Base-by-base conservation (phyloP, 2,888 invertebrate species). In the Spodoptera picta region DNA sequence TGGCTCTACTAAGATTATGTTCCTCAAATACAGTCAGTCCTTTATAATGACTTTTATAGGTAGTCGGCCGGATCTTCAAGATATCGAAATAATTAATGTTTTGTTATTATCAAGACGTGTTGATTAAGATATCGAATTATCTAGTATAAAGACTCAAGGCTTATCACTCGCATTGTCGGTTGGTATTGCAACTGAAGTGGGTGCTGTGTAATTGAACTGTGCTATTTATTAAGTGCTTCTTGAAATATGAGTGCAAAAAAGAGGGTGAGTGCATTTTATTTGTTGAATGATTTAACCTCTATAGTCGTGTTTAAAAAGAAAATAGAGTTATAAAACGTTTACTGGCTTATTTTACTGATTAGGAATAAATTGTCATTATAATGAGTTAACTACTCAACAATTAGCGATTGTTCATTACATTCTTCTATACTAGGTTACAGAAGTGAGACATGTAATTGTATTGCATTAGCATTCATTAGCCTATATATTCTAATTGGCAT, bases 91-190 rank as follows among this genome's bases (percentile, higher is more conserved):
- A 79, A 79, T 79, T 69, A 64, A 49, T 74, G 55, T 64, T 36
- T 36, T 61, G 65, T 63, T 61, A 65, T 81, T 86, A 85, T 84
- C 86, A 82, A 75, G 77, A 75, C 69, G 68, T 75, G 75, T 82
- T 80, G 90, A 91, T 90, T 91, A 89, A 69, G 83, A 84, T 84
- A 87, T 81, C 65, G 79, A 82, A 83, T 87, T 88, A 79, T 81
- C 90, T 87, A 85, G 81, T 83, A 84, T 87, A 81, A 84, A 73
- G 80, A 80, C 81, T 78, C 69, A 73, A 77, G 68, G 76, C 77
- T 82, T 82, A 83, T 83, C 79, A 79, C 83, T 78, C 79, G 82
- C 86, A 85, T 83, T 87, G 77, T 80, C 78, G 79, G 85, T 88
- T 83, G 81, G 82, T 85, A 89, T 86, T 80, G 84, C 86, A 83